Base-by-base conservation (phyloP, 53 echinoderm and acorn worm genomes). In the Astropecten irregularis region DNA sequence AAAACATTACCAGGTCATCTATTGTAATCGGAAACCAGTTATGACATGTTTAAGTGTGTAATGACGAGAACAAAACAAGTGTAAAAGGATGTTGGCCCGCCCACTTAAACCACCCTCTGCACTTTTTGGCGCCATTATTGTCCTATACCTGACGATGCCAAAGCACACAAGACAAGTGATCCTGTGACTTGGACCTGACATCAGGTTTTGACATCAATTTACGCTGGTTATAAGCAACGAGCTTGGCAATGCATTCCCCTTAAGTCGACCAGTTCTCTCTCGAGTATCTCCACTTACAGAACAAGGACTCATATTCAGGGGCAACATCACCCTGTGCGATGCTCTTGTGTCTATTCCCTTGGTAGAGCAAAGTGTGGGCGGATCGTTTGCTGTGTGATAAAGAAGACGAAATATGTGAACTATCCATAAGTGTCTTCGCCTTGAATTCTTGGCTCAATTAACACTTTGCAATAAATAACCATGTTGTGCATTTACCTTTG, bases 61-160 rank as follows among this genome's bases (percentile, higher is more conserved):
- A 64, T 64, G 65, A 64, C 37, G 35, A 14, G 65, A n/a, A 64
- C 35, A 38, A 16, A 3, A 38, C n/a, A 11, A 7, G 1, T 2
- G 14, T 29, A n/a, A 9, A 14, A 44, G 68, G 68, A 68, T 44
- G 47, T 68, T 68, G 68, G 42, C 68, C 68, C 26, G 68, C 68
- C 44, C 68, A 68, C 68, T 68, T 27, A 68, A 68, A 68, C 68
- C 44, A 68, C 46, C 68, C 68, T 27, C 47, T 68, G 68, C 28
- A 68, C 68, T 68, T 68, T 67, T 42, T 42, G 44, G 68, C 68
- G 44, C 44, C 47, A 44, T 9, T 39, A 68, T 42, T 44, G 3
- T 9, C 47, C 16, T n/a, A n/a, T 25, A 68, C 68, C 47, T 47
- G 68, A 25, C 46, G 68, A 44, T 47, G 47, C 40, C 67, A 27